Evolutionary conservation across 2,113 vertebrate species (phyloP).

Genomic region (Onychostoma macrolepis): DNA sequence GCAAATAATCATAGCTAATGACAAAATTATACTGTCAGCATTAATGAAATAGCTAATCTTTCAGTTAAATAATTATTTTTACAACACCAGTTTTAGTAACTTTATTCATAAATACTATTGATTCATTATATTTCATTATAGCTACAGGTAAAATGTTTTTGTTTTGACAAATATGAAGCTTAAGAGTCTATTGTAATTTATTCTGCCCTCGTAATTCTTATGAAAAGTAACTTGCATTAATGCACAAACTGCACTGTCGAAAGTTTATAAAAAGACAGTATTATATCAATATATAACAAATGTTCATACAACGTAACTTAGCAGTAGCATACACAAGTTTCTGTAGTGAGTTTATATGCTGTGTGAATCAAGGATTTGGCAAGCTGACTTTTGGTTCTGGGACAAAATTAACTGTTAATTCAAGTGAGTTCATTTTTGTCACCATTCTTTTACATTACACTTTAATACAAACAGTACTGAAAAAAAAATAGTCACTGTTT

Average conservation of each 20-base stretch:
- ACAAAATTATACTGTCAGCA: background rate
- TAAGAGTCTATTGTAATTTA: background rate
- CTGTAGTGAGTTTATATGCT: background rate
- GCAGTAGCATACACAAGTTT: background rate
- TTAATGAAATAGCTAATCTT: background rate
- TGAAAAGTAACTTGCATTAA: background rate
- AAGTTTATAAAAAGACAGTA: background rate
- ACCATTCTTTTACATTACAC: background rate
- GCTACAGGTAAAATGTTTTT: background rate
- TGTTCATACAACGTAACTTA: background rate
- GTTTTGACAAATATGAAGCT: background rate
- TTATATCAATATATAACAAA: background rate
- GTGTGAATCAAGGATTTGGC: constrained; percentile 34
- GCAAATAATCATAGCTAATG: background rate
- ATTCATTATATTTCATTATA: background rate
- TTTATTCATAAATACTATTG: background rate
- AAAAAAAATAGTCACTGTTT: background rate
- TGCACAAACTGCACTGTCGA: background rate
- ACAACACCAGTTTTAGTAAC: no score
- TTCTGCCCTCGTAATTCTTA: background rate
- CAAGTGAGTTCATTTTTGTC: constrained; percentile 22
- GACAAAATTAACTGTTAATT: constrained; percentile 16
- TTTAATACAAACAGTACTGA: background rate
- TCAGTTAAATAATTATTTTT: background rate
- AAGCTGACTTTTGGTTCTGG: constrained; percentile 28